Base-by-base conservation (phyloP, 2,113 vertebrate genomes). In the Tachysurus fulvidraco region DNA sequence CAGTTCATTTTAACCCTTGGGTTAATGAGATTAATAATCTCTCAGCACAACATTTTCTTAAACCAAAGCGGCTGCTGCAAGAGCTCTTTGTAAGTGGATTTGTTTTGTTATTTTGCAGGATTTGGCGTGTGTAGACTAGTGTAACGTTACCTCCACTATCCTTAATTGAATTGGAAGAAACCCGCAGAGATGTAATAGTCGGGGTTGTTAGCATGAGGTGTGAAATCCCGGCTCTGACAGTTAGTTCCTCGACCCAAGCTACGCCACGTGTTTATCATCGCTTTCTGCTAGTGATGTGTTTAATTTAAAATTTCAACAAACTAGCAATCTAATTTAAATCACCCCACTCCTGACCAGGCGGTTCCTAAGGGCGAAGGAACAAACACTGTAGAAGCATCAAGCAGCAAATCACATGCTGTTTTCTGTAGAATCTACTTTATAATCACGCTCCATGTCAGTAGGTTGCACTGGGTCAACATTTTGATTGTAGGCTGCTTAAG, bases 1-100 rank as follows among this genome's bases (percentile, higher is more conserved):
- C 92, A 89, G 89, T 87, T n/a, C 28, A 90, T 92, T 91, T 94
- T 93, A 94, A 93, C 92, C 93, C 86, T 8, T 83, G 89, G 89
- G 89, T 92, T 91, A 87, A 80, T 59, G 77, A 92, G 88, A 92
- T 94, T 93, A 92, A 93, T 89, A 91, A 90, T n/a, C n/a, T 77
- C 87, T 54, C 89, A 89, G 90, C 85, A 79, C 87, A 88, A 82
- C 82, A 65, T 80, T 74, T 87, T 71, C 83, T 76, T 65, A 87
- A 65, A 28, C 87, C 77, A 62, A 62, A 83, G 83, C 87, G 87
- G 89, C 87, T 88, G 79, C 83, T 83, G 30, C 73, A 64, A 71
- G 86, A 73, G 55, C 77, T 73, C 87, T 83, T 28, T 36, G 59
- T n/a, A 52, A 78, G 55, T 59, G 74, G 62, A 67, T 57, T 79